Conservation (phyloP, 2,888 invertebrate species). For the Mellilla xanthometata region DNA sequence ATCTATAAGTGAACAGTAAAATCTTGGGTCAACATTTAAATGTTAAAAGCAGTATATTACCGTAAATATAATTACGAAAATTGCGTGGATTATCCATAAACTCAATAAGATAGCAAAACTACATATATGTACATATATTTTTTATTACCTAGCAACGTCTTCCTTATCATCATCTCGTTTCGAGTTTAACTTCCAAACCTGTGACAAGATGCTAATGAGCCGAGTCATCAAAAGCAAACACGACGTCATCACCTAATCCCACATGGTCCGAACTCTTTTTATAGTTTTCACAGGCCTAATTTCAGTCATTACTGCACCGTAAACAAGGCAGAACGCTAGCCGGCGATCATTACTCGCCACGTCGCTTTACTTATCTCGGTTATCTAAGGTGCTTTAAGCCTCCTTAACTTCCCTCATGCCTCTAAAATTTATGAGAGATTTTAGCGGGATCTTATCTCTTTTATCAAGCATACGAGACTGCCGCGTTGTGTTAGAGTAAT, state of each 20-base stretch:
- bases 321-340: slow-evolving; percentile 19
- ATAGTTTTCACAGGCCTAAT: slow-evolving; percentile 18
- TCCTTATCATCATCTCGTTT: no score
- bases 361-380: slow-evolving; percentile 75
- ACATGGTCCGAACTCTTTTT: slow-evolving; percentile 7
- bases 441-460: slow-evolving; percentile 69
- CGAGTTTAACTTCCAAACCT: no score
- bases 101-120: no score
- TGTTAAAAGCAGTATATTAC: no score
- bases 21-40: no score
- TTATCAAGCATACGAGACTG: slow-evolving; percentile 72
- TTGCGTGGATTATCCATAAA: no score
- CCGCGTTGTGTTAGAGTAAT: slow-evolving; percentile 37
- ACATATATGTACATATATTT: no score
- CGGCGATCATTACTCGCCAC: slow-evolving; percentile 53
- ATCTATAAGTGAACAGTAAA: no score
- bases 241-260: slow-evolving; percentile 5
- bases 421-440: slow-evolving; percentile 79
- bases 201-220: background rate
- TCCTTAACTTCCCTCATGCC: slow-evolving; percentile 73
- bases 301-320: slow-evolving; percentile 27
- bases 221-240: slow-evolving; percentile 11
- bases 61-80: no score
- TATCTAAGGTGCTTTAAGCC: slow-evolving; percentile 78
- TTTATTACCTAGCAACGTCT: no score